Evolutionary conservation across 2,797 vertebrate species (phyloP).

Genomic region (Anguilla megastoma): DNA sequence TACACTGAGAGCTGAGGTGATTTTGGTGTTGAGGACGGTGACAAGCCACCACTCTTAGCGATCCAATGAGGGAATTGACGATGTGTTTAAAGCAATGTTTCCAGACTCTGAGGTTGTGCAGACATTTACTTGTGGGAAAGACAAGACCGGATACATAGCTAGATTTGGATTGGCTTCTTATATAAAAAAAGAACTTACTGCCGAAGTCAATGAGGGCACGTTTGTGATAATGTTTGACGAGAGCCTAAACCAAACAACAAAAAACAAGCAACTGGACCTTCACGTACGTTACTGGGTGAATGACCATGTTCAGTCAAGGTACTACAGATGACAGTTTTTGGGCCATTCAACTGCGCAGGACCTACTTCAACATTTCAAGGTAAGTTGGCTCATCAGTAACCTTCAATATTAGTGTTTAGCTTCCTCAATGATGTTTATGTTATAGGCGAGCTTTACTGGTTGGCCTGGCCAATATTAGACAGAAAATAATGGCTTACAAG

Average conservation of each 20-base stretch:
- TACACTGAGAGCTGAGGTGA: not conserved
- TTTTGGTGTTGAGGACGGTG: not conserved
- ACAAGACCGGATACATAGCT: not conserved
- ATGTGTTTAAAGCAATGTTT: not conserved
- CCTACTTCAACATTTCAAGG: not conserved
- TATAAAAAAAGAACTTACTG: conserved; percentile 31
- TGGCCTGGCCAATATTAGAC: not conserved
- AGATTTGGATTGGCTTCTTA: conserved; percentile 33
- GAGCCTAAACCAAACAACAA: conserved; percentile 32
- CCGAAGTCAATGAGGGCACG: conserved; percentile 2
- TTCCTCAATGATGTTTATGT: not conserved
- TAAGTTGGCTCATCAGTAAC: conserved; percentile 9
- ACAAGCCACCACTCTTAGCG: not conserved
- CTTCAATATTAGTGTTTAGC: not conserved
- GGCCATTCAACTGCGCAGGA: conserved; percentile 14
- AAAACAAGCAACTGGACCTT: conserved; percentile 32
- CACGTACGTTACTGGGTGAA: conserved; percentile 13
- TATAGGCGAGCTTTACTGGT: not conserved
- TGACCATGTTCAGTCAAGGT: not conserved
- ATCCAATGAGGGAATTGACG: not conserved
- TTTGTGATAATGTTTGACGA: conserved; percentile 34
- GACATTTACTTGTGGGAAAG: not conserved
- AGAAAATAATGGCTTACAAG: not conserved
- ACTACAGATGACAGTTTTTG: conserved; percentile 8
- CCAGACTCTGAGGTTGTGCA: not conserved